Conservation (phyloP, 2,888 invertebrate genomes). For the Drosophila hamatofila region DNA sequence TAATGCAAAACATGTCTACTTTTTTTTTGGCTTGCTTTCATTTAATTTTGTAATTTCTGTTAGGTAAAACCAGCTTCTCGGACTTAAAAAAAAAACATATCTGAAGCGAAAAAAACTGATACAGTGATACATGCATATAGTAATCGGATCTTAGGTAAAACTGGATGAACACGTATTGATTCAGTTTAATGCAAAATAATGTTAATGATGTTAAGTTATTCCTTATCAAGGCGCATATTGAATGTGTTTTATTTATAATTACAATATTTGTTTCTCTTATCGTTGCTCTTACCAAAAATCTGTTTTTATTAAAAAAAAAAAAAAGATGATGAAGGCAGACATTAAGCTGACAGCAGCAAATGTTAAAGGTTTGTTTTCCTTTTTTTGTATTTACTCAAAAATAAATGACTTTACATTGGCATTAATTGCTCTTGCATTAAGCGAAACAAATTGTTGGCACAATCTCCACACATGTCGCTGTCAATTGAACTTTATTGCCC, state of each 20-base stretch:
- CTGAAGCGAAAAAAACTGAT: too few species aligned
- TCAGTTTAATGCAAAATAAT: neutral
- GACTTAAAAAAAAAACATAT: too few species aligned
- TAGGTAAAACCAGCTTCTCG: too few species aligned
- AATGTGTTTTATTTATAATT: slow-evolving; percentile 38
- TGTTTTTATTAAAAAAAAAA: slow-evolving; percentile 20
- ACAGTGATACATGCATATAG: too few species aligned
- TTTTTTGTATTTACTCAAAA: slow-evolving; percentile 36
- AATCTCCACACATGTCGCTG: slow-evolving; percentile 39
- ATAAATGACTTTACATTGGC: slow-evolving; percentile 50
- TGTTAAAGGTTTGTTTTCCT: slow-evolving; percentile 35
- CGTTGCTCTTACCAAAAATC: slow-evolving; percentile 1
- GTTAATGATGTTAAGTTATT: neutral
- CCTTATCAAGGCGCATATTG: neutral
- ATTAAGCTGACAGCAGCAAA: slow-evolving; percentile 53
- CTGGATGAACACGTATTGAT: neutral
- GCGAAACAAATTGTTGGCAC: slow-evolving; percentile 40
- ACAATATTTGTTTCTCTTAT: slow-evolving; percentile 36
- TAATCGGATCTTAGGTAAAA: slow-evolving; percentile 8
- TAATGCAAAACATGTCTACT: too few species aligned
- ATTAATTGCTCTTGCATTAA: slow-evolving; percentile 48
- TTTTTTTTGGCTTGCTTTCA: too few species aligned
- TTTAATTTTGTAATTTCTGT: too few species aligned
- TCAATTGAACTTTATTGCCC: slow-evolving; percentile 22
- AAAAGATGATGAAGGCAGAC: neutral